phyloP scores from a whole-genome alignment of 2,113 vertebrate species.

The Meriones unguiculatus region DNA sequence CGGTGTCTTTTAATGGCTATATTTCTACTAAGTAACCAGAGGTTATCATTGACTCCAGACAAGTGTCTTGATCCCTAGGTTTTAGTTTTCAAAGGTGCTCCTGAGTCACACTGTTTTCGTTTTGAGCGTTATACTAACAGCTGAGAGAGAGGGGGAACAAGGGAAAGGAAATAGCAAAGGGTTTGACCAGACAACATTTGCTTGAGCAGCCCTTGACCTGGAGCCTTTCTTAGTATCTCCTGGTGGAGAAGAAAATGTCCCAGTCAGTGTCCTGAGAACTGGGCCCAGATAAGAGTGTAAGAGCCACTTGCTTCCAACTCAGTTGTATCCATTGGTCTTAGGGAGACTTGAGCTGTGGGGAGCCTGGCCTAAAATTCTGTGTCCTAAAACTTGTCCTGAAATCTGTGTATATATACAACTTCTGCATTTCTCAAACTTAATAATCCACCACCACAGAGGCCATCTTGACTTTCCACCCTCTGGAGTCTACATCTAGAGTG shows the following conservation, averaged over 20 bases:
- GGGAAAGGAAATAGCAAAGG: not conserved
- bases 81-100: constrained; percentile 50
- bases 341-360: not conserved
- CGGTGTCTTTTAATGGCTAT: constrained; percentile 12
- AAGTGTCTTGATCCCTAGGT: not conserved
- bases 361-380: not conserved
- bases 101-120: constrained; percentile 2
- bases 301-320: not conserved
- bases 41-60: constrained; percentile 29
- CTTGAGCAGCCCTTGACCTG: not conserved
- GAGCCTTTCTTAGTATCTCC: not conserved
- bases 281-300: not conserved
- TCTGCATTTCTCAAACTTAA: not conserved
- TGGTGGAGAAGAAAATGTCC: not conserved
- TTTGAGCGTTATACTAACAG: constrained; percentile 12
- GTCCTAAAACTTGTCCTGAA: not conserved
- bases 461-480: not conserved
- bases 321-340: not conserved
- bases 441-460: not conserved
- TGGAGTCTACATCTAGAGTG: not conserved
- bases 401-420: not conserved
- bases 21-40: constrained; percentile 59
- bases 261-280: not conserved
- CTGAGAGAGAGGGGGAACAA: not conserved
- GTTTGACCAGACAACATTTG: not conserved